Base-by-base conservation (phyloP, 1,140 invertebrate species). In the Elymnias hypermnestra region DNA sequence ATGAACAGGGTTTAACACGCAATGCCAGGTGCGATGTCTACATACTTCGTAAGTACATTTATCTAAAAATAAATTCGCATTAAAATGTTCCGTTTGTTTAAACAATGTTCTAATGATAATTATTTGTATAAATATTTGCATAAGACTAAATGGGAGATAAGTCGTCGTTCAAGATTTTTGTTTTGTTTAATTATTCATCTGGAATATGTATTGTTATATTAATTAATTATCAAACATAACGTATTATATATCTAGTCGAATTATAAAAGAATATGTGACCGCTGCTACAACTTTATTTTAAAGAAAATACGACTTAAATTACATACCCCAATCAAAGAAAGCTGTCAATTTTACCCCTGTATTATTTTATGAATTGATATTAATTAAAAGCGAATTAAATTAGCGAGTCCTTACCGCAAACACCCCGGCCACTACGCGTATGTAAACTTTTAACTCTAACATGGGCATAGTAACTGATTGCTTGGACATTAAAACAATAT, bases 391-490 rank as follows among this genome's bases (percentile, higher is more conserved):
- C n/a, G 19, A 4, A 21, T 4, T 6, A 21, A 21, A 4, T 21
- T 3, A 21, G 19, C 3, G 6, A 21, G 6, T 23, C 6, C 50
- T 48, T 60, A 61, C 57, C 40, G 61, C 72, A 64, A 84, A 84
- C 31, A 83, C 73, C 8, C 65, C 74, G n/a, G 74, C 76, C 0
- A 82, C 72, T 12, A 78, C 60, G 47, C 71, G 59, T n/a, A 79
- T 63, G 31, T 71, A 84, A 26, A 72, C 60, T 57, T 76, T 78
- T 38, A 78, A 39, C 35, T 84, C 77, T 40, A 84, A 50, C 47
- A 57, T 26, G 13, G 81, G 73, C 72, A 79, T 79, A 45, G 56
- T 73, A 57, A 71, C 81, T 6, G 70, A 72, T 57, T 83, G 70
- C 33, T 59, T 76, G 23, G 78, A 79, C 74, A 81, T 81, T 36